Evolutionary conservation across 2,113 vertebrate species (phyloP).

Genomic region (Crotalus tigris): DNA sequence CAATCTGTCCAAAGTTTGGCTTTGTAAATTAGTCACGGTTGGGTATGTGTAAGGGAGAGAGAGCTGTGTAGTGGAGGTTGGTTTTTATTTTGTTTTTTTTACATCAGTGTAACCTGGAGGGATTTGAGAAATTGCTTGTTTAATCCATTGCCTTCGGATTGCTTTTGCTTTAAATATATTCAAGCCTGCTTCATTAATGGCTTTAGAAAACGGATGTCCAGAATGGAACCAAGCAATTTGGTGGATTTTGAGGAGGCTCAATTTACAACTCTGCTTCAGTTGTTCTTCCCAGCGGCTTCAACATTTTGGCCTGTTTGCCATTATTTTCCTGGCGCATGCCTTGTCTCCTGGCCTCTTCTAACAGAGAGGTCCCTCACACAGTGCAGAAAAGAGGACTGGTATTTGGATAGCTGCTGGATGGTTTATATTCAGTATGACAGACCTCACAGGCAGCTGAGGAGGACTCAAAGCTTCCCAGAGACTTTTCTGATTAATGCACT

Average conservation of each 20-base stretch:
- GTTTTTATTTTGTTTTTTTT: neutral
- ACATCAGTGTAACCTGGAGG: neutral
- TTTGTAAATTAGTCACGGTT: slow-evolving; percentile 38
- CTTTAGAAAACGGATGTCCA: neutral
- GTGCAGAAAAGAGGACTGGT: slow-evolving; percentile 15
- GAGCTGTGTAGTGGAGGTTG: neutral
- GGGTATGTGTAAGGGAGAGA: neutral
- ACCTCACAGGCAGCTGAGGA: slow-evolving; percentile 63
- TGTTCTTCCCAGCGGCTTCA: neutral
- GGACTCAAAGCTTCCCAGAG: neutral
- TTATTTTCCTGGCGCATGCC: slow-evolving; percentile 1
- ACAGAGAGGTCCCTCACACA: slow-evolving; percentile 27
- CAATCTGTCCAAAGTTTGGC: slow-evolving; percentile 2
- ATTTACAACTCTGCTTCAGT: slow-evolving; percentile 1
- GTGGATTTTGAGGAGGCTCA: neutral
- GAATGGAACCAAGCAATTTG: neutral
- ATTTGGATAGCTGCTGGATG: slow-evolving; percentile 34
- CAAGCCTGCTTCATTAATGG: neutral
- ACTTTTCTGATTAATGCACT: slow-evolving; percentile 30
- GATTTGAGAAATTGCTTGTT: neutral
- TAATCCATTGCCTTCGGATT: neutral
- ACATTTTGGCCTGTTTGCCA: slow-evolving; percentile 20
- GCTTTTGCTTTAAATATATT: neutral
- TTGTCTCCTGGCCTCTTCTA: slow-evolving; percentile 17
- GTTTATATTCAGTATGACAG: slow-evolving; percentile 30